Conservation (phyloP, 2,888 invertebrate species). For the Boloria euphrosyne region DNA sequence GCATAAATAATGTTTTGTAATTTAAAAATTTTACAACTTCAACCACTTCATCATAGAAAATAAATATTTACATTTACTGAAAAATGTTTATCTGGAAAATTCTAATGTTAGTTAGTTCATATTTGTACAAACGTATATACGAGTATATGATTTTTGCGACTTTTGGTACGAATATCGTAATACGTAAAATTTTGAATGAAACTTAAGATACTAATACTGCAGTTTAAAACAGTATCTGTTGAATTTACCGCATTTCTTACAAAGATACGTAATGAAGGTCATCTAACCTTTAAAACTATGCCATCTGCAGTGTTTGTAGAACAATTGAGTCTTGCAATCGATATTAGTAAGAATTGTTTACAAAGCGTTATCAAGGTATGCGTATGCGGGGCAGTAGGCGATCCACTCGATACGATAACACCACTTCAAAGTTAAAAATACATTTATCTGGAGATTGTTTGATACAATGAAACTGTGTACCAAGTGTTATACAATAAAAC, state of each 20-base stretch:
- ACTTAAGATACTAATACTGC: too few relatives aligned
- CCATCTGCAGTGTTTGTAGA: constrained; percentile 7
- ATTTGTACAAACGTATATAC: too few relatives aligned
- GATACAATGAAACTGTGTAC: background rate
- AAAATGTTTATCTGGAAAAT: too few relatives aligned
- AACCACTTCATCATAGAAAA: constrained; percentile 5
- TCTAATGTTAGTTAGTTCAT: too few relatives aligned
- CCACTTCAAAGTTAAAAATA: constrained; percentile 41
- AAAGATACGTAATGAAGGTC: too few relatives aligned
- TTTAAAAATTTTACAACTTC: background rate
- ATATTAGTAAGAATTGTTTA: constrained; percentile 24
- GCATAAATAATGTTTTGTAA: background rate
- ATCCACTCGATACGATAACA: constrained; percentile 39
- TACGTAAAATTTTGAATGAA: too few relatives aligned
- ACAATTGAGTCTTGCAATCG: constrained; percentile 18
- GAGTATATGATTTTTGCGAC: too few relatives aligned
- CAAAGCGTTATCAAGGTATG: constrained; percentile 29
- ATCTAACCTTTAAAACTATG: background rate
- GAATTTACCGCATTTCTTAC: too few relatives aligned
- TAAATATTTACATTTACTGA: constrained; percentile 7
- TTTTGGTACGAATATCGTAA: too few relatives aligned
- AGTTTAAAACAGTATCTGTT: too few relatives aligned
- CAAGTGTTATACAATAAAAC: too few relatives aligned
- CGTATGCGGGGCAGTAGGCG: constrained; percentile 31
- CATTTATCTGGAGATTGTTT: constrained; percentile 33